phyloP scores from a whole-genome alignment of 2,888 invertebrate species.

The Ethmia dodecea region DNA sequence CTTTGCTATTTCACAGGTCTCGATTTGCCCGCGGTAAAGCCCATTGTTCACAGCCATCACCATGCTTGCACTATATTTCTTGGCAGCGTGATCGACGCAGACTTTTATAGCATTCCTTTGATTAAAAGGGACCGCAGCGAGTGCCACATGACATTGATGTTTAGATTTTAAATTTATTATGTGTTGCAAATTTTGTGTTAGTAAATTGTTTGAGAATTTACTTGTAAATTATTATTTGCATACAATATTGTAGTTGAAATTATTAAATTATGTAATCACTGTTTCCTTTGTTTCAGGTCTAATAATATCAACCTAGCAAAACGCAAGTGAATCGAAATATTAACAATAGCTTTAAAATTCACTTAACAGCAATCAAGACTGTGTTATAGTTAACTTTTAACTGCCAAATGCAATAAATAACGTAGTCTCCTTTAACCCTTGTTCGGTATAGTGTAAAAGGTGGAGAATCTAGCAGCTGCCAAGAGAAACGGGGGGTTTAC shows the following conservation, averaged over 20 bases:
- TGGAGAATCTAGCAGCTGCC: constrained; percentile 54
- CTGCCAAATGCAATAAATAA: constrained; percentile 28
- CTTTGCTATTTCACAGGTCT: constrained; percentile 8
- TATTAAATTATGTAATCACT: neutral
- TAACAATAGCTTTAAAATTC: constrained; percentile 8
- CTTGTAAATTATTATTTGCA: too few species aligned
- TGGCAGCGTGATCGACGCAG: constrained; percentile 27
- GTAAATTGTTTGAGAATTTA: too few species aligned
- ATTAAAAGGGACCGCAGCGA: constrained; percentile 41
- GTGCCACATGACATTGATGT: constrained; percentile 26
- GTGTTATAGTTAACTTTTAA: constrained; percentile 15
- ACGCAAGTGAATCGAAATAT: constrained; percentile 23
- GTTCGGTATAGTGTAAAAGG: constrained; percentile 47
- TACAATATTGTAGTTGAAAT: constrained; percentile 2
- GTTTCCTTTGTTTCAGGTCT: constrained; percentile 57
- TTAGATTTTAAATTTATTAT: constrained; percentile 22
- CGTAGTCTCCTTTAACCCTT: constrained; percentile 23
- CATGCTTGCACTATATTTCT: constrained; percentile 33
- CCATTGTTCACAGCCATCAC: constrained; percentile 40
- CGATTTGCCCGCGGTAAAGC: constrained; percentile 40
- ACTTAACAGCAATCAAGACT: neutral
- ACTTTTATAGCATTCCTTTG: constrained; percentile 31
- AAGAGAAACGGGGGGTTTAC: constrained; percentile 53
- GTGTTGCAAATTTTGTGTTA: too few species aligned
- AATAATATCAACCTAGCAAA: constrained; percentile 27